These are phyloP conservation scores for Anagrus nilaparvatae DNA, from an alignment of 1,140 invertebrate species.

Conservation along the genomic window DNA sequence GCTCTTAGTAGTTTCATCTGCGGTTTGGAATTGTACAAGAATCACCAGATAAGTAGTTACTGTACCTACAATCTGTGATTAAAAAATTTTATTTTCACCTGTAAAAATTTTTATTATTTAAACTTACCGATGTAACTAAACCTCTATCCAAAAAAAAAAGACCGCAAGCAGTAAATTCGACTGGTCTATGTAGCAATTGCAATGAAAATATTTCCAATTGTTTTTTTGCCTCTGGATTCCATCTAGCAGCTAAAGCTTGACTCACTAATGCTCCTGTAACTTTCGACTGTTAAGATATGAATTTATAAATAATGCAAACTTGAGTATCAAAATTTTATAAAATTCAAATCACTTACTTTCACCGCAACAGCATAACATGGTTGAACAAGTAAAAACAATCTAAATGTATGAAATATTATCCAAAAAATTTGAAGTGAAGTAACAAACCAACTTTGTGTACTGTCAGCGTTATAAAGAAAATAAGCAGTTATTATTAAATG, in stretches of 20 bases:
- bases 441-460: slow-evolving; percentile 32
- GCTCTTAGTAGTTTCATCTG: slow-evolving; percentile 29
- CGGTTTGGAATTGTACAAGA: slow-evolving; percentile 56
- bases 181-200: slow-evolving; percentile 49
- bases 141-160: slow-evolving; percentile 52
- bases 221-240: slow-evolving; percentile 25
- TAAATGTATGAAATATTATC: slow-evolving; percentile 51
- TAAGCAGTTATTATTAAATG: slow-evolving; percentile 63
- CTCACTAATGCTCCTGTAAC: slow-evolving; percentile 32
- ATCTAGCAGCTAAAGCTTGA: slow-evolving; percentile 27
- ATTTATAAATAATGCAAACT: too few relatives aligned
- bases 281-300: slow-evolving; percentile 22
- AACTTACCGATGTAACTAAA: slow-evolving; percentile 55
- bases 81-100: too few relatives aligned
- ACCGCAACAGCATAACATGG: slow-evolving; percentile 49
- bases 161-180: slow-evolving; percentile 54
- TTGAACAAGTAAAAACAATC: slow-evolving; percentile 55
- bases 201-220: slow-evolving; percentile 55
- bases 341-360: slow-evolving; percentile 46
- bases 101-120: too few relatives aligned
- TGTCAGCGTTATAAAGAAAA: slow-evolving; percentile 50
- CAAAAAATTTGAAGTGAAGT: slow-evolving; percentile 49
- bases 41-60: slow-evolving; percentile 63
- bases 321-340: too few relatives aligned
- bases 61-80: slow-evolving; percentile 54